Conservation (phyloP, 2,888 invertebrate genomes). For the Dryococelus australis region DNA sequence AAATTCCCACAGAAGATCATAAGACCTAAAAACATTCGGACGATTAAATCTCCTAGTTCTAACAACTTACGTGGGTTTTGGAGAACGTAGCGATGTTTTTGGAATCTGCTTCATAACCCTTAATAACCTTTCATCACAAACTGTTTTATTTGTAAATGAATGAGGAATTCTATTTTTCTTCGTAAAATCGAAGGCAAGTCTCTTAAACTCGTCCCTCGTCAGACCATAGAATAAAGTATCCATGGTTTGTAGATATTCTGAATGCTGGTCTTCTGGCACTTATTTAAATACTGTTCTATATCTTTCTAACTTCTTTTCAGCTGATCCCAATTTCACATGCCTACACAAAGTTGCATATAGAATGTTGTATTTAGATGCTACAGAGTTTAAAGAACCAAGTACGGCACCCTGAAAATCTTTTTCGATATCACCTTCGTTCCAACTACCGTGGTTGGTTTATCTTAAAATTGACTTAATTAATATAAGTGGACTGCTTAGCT, state of each 20-base stretch:
- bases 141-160: neutral
- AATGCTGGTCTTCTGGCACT: neutral
- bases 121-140: neutral
- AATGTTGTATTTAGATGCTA: neutral
- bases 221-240: constrained; percentile 6
- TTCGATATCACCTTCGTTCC: neutral
- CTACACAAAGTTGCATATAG: neutral
- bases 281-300: too few species aligned
- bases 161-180: neutral
- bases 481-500: neutral
- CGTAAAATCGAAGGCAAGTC: neutral
- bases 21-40: neutral
- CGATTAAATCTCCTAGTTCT: neutral
- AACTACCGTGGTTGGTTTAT: neutral
- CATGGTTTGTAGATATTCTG: neutral
- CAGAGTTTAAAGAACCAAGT: neutral
- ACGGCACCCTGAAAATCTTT: neutral
- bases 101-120: neutral
- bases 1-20: neutral
- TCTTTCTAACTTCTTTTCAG: neutral
- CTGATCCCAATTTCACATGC: neutral
- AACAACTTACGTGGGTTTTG: neutral
- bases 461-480: neutral
- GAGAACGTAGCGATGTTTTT: neutral
- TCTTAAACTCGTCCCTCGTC: neutral